Evolutionary conservation across 2,888 invertebrate species (phyloP), one percentile per base, ranked within the genome.

Genomic region (Galeruca laticollis): DNA sequence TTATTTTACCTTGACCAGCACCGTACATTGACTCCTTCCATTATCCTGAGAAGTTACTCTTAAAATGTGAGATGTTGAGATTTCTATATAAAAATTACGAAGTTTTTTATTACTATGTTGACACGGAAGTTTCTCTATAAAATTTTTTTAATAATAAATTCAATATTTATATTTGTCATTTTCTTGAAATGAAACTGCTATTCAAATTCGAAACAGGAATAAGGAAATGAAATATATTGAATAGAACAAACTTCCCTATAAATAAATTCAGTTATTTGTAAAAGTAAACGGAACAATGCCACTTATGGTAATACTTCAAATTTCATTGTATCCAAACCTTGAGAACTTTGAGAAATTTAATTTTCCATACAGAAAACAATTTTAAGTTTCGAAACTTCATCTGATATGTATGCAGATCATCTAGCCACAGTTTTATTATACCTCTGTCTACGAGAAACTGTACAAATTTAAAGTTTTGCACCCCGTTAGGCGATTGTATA

Each of bases 391-490:
- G 20, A 43, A 63, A 69, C 69, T 68, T 35, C 26, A 31, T 59
- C 69, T 69, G 57, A 69, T 69, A 69, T 69, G 69, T 69, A 69
- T 69, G 64, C 69, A 69, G 69, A 69, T 69, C 60, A 64, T 52
- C 69, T 64, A n/a, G 13, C 18, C 18, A 31, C 63, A 69, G 52
- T 69, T 69, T 64, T 49, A 47, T 47, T 18, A 43, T 51, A 52
- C 40, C 60, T 63, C 52, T 60, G 51, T 62, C 69, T 52, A 60
- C 52, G 43, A 40, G 54, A 69, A 60, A 64, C 63, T 64, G 60
- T 69, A 69, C 52, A 64, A 59, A 60, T 69, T 60, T 54, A 60
- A 63, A 69, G 59, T 69, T 69, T 69, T 64, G 52, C 60, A 64
- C 64, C 60, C 60, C 20, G 60, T 61, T 68, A 61, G 61, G 61